These are phyloP conservation scores for Plectropomus leopardus DNA, from an alignment of 2,113 vertebrate genomes.

Conservation along the genomic window DNA sequence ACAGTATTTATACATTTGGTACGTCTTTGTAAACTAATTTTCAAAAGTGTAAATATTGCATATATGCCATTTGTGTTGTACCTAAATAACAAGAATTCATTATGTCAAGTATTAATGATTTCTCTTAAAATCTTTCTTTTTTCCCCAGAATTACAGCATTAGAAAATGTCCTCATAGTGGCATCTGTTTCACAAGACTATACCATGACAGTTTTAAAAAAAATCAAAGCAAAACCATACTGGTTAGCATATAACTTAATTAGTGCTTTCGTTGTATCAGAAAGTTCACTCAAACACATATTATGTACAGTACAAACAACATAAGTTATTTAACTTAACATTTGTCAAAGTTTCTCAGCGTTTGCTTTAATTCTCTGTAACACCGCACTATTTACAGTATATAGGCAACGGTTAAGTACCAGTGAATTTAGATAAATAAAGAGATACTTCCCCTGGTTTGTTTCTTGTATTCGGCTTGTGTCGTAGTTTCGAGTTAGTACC, in stretches of 20 bases:
- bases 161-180: conserved; percentile 86
- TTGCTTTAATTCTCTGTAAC: conserved; percentile 73
- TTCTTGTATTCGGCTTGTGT: conserved; percentile 46
- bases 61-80: conserved; percentile 96
- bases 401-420: conserved; percentile 79
- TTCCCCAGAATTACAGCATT: conserved; percentile 86
- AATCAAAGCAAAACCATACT: conserved; percentile 77
- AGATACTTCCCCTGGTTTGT: conserved; percentile 67
- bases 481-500: conserved; percentile 58
- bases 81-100: conserved; percentile 87
- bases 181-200: conserved; percentile 80
- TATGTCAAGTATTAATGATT: conserved; percentile 82
- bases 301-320: conserved; percentile 84
- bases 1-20: conserved; percentile 97
- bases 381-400: conserved; percentile 81
- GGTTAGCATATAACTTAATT: conserved; percentile 87
- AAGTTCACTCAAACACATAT: conserved; percentile 80
- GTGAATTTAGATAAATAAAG: conserved; percentile 78
- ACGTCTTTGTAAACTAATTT: conserved; percentile 97
- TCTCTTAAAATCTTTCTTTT: conserved; percentile 72
- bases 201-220: conserved; percentile 68
- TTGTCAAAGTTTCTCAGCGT: conserved; percentile 65
- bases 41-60: conserved; percentile 97
- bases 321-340: conserved; percentile 86
- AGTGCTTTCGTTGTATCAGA: conserved; percentile 82